Percentiles rank a stretch among this genome's conserved stretches.
phyloP scores from a whole-genome alignment of 2,797 vertebrate species.

The Sorex maritimensis region DNA sequence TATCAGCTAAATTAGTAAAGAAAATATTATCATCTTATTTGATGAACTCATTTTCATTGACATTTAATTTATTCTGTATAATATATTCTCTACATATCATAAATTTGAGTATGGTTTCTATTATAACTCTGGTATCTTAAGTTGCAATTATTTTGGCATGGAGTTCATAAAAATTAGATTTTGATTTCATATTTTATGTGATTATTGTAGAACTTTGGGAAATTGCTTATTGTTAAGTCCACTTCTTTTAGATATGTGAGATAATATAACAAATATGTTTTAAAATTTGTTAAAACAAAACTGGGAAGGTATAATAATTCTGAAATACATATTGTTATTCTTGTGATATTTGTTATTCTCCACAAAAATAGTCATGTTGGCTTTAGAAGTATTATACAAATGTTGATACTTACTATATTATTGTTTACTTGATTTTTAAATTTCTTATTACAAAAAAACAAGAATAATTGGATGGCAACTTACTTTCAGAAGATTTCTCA shows the following conservation, averaged over 20 bases:
- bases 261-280: not conserved
- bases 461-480: not conserved
- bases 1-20: not conserved
- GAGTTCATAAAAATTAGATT: not conserved
- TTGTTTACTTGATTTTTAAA: not conserved
- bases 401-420: not conserved
- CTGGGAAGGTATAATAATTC: not conserved
- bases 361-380: not conserved
- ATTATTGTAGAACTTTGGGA: not conserved
- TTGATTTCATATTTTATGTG: not conserved
- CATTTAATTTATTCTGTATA: slow-evolving; percentile 7
- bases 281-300: not conserved
- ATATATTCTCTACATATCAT: not conserved
- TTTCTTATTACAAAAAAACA: not conserved
- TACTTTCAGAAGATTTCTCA: not conserved
- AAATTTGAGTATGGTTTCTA: not conserved
- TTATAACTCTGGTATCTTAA: not conserved
- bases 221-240: not conserved
- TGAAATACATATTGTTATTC: not conserved
- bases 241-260: not conserved
- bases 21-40: not conserved
- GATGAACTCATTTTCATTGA: not conserved
- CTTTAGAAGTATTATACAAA: not conserved
- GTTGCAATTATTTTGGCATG: not conserved
- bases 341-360: not conserved